Percentiles rank a stretch among this genome's conserved stretches.
Evolutionary conservation across 2,797 vertebrate genomes (phyloP).

Genomic region (Luscinia megarhynchos): DNA sequence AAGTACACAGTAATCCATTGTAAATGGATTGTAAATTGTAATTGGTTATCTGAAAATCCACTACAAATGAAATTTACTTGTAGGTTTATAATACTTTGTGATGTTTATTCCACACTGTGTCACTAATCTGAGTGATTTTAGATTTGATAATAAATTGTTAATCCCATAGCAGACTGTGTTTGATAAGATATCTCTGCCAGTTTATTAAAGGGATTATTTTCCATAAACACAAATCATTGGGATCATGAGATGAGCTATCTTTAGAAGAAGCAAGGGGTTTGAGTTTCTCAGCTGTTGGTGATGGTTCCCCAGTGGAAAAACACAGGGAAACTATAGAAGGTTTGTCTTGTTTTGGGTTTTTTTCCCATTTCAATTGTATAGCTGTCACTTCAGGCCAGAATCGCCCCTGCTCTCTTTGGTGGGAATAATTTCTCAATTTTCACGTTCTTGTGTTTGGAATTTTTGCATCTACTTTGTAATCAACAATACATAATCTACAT

Average conservation of each 20-base stretch:
- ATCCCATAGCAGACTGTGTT: background rate
- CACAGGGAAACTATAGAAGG: background rate
- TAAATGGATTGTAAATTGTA: constrained; percentile 30
- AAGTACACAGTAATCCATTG: background rate
- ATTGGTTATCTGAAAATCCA: constrained; percentile 36
- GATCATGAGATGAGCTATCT: background rate
- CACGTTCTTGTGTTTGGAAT: background rate
- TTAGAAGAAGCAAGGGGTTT: background rate
- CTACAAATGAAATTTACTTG: background rate
- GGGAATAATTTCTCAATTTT: background rate
- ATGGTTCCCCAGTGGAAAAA: background rate
- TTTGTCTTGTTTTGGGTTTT: background rate
- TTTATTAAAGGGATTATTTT: constrained; percentile 35
- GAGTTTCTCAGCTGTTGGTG: background rate
- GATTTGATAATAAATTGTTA: constrained; percentile 21
- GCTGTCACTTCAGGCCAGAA: background rate
- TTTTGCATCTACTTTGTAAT: background rate
- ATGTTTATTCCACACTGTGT: constrained; percentile 7
- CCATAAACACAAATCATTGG: background rate
- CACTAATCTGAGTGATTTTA: constrained; percentile 23
- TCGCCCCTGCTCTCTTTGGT: background rate
- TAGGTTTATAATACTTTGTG: background rate
- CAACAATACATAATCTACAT: background rate
- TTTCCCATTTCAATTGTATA: background rate
- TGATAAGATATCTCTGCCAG: background rate